Percentiles rank a stretch among this genome's conserved stretches.
Evolutionary conservation across 2,888 invertebrate genomes (phyloP).

Genomic region (Aleiodes alternator): DNA sequence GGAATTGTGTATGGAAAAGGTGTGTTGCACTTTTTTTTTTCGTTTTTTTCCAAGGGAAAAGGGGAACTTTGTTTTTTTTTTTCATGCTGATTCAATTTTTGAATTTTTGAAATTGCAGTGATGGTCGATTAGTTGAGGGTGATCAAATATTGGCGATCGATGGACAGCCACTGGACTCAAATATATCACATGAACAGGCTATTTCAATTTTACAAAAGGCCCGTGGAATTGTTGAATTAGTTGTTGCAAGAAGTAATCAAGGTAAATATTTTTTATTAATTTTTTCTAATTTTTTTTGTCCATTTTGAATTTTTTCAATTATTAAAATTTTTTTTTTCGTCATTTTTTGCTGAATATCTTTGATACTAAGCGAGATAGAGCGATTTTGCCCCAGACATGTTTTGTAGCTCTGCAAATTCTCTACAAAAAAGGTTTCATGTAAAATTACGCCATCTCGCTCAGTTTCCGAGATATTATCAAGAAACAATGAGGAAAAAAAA

Average conservation of each 20-base stretch:
- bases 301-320: no score
- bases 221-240: slow-evolving; percentile 83
- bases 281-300: neutral
- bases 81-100: slow-evolving; percentile 21
- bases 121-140: slow-evolving; percentile 84
- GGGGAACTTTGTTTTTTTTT: neutral
- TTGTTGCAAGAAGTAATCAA: slow-evolving; percentile 79
- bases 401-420: no score
- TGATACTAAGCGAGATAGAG: no score
- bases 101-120: slow-evolving; percentile 75
- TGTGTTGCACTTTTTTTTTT: neutral
- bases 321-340: no score
- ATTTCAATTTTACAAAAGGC: slow-evolving; percentile 86
- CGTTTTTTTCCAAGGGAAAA: slow-evolving; percentile 4
- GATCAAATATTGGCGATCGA: slow-evolving; percentile 92
- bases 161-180: slow-evolving; percentile 85
- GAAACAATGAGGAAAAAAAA: no score
- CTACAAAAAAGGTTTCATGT: no score
- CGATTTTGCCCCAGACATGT: no score
- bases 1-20: slow-evolving; percentile 5
- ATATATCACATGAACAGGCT: slow-evolving; percentile 90
- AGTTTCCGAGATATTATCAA: no score
- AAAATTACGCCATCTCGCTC: no score
- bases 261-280: slow-evolving; percentile 63
- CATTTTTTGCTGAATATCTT: no score